These are phyloP conservation scores for Drosophila emarginata DNA, from an alignment of 2,888 invertebrate genomes.

Conservation along the genomic window DNA sequence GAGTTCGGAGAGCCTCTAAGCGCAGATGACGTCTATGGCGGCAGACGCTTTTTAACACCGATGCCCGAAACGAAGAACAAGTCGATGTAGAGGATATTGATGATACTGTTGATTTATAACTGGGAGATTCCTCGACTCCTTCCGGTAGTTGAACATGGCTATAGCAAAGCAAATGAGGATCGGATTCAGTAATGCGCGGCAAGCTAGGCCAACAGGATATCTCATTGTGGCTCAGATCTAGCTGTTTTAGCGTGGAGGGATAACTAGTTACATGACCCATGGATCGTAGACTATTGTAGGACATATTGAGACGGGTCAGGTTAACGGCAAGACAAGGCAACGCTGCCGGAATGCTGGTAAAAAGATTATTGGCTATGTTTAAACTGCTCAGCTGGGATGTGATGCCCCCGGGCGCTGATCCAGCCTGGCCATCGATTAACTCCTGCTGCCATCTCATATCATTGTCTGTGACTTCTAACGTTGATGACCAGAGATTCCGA, in stretches of 20 bases:
- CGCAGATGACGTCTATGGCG: slow-evolving; percentile 92
- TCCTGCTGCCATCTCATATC: slow-evolving; percentile 84
- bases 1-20: slow-evolving; percentile 83
- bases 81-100: slow-evolving; percentile 83
- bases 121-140: slow-evolving; percentile 60
- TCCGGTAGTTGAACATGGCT: slow-evolving; percentile 82
- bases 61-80: slow-evolving; percentile 85
- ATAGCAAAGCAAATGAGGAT: slow-evolving; percentile 89
- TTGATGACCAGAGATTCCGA: slow-evolving; percentile 90
- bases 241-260: slow-evolving; percentile 93
- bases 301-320: slow-evolving; percentile 93
- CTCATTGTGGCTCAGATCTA: slow-evolving; percentile 96
- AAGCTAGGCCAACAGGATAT: slow-evolving; percentile 95
- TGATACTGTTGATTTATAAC: slow-evolving; percentile 64
- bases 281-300: slow-evolving; percentile 90
- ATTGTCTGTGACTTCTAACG: slow-evolving; percentile 87
- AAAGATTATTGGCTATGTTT: slow-evolving; percentile 95
- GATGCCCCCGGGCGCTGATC: slow-evolving; percentile 82
- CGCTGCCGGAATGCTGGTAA: slow-evolving; percentile 92
- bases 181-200: slow-evolving; percentile 87
- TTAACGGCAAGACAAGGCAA: slow-evolving; percentile 95
- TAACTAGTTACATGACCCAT: slow-evolving; percentile 95
- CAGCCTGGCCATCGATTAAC: slow-evolving; percentile 80
- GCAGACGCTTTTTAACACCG: slow-evolving; percentile 91
- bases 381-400: slow-evolving; percentile 88